Percentiles rank a stretch among this genome's conserved stretches.
Evolutionary conservation across 1,140 invertebrate genomes (phyloP).

Genomic region (Neodiprion lecontei): DNA sequence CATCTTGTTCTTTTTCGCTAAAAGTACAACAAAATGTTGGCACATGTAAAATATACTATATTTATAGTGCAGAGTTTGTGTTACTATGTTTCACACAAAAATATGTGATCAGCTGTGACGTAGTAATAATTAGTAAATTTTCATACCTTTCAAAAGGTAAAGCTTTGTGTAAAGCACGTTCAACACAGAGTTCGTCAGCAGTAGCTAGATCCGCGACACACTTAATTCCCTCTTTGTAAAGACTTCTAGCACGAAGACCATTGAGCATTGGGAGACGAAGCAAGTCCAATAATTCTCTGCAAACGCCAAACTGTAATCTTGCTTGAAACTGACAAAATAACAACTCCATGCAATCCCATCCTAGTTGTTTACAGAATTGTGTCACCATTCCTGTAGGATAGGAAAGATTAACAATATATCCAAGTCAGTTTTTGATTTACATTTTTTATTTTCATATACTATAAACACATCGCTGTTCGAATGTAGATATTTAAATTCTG

Average conservation of each 20-base stretch:
- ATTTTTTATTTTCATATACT: too few species aligned
- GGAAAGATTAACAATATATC: background rate
- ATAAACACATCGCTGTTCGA: too few species aligned
- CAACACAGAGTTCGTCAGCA: conserved; percentile 72
- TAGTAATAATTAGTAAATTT: conserved; percentile 16
- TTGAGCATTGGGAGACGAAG: conserved; percentile 86
- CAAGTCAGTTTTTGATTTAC: background rate
- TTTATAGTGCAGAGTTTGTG: conserved; percentile 17
- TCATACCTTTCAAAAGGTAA: conserved; percentile 80
- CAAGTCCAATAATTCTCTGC: conserved; percentile 90
- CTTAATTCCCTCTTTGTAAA: conserved; percentile 87
- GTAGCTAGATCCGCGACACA: conserved; percentile 79
- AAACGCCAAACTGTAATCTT: conserved; percentile 92
- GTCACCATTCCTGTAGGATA: conserved; percentile 83
- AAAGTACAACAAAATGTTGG: conserved; percentile 20
- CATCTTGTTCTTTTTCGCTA: conserved; percentile 74
- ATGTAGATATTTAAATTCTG: too few species aligned
- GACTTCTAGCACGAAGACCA: conserved; percentile 81
- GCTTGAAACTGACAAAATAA: conserved; percentile 93
- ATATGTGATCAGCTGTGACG: background rate
- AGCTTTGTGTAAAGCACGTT: conserved; percentile 79
- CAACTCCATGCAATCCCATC: conserved; percentile 91
- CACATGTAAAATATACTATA: background rate
- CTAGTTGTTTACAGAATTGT: conserved; percentile 89
- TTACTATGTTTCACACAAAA: background rate